Percentiles rank a stretch among this genome's conserved stretches.
These are phyloP conservation scores for Menidia menidia DNA, from an alignment of 2,797 vertebrate species.

Conservation along the genomic window DNA sequence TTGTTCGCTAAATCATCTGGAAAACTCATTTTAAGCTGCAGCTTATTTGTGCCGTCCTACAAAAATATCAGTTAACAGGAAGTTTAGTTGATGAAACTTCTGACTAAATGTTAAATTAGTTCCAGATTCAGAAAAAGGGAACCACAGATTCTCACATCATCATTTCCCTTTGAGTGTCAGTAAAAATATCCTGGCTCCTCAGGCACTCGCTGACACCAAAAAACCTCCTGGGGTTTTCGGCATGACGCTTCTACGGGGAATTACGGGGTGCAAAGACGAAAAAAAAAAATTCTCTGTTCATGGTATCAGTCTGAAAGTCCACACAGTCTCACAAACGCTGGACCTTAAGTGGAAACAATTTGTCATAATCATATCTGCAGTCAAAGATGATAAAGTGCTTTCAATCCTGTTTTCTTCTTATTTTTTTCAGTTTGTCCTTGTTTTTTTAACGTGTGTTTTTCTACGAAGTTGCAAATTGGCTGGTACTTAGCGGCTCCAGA, in stretches of 20 bases:
- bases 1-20: not conserved
- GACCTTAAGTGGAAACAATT: conserved; percentile 17
- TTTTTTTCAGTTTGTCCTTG: not conserved
- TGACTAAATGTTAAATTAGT: conserved; percentile 6
- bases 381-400: conserved; percentile 11
- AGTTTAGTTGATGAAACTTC: conserved; percentile 1
- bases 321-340: not conserved
- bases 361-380: conserved; percentile 9
- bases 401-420: not conserved
- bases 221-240: conserved; percentile 32
- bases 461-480: not conserved
- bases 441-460: not conserved
- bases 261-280: conserved; percentile 2
- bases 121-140: conserved; percentile 4
- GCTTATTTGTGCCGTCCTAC: not conserved
- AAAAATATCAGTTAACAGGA: conserved; percentile 5
- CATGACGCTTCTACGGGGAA: conserved; percentile 13
- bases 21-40: not conserved
- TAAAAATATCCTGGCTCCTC: conserved; percentile 21
- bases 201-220: not conserved
- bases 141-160: conserved; percentile 1
- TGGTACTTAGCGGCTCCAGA: not conserved
- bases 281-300: conserved; percentile 7
- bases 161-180: conserved; percentile 21
- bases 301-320: not conserved